Conservation (phyloP, 2,113 vertebrate genomes). For the Microcebus lehilahytsara region DNA sequence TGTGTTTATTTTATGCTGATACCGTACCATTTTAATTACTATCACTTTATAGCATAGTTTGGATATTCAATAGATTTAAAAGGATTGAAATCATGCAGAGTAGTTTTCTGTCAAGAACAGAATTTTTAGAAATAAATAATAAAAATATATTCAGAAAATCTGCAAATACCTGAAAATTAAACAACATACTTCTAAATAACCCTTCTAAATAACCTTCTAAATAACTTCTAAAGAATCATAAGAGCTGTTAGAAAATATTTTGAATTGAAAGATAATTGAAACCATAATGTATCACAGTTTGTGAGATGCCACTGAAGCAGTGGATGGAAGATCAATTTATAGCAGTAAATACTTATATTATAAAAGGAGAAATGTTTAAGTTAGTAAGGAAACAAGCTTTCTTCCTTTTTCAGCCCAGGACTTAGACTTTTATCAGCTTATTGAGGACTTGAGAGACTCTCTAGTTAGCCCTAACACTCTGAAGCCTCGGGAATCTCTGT, state of each 20-base stretch:
- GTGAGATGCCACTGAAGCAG: neutral
- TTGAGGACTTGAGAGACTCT: neutral
- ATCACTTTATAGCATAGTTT: neutral
- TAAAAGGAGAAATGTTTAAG: neutral
- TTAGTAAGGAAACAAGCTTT: neutral
- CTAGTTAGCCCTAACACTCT: neutral
- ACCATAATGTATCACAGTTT: neutral
- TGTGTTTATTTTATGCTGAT: neutral
- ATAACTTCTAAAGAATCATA: neutral
- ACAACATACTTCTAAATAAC: neutral
- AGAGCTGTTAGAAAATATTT: neutral
- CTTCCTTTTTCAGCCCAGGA: neutral
- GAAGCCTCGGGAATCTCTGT: neutral
- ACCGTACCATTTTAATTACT: neutral
- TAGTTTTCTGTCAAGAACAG: neutral
- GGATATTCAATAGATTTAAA: neutral
- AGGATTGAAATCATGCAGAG: neutral
- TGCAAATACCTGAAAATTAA: neutral
- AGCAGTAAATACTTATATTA: neutral
- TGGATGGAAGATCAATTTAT: neutral
- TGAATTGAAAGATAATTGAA: neutral
- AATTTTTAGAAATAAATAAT: neutral
- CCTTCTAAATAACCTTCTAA: too few relatives aligned
- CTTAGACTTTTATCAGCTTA: neutral
- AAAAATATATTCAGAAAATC: neutral